Percentiles rank a stretch among this genome's conserved stretches.
phyloP scores from a whole-genome alignment of 2,113 vertebrate species.

The Macquaria ambigua region DNA sequence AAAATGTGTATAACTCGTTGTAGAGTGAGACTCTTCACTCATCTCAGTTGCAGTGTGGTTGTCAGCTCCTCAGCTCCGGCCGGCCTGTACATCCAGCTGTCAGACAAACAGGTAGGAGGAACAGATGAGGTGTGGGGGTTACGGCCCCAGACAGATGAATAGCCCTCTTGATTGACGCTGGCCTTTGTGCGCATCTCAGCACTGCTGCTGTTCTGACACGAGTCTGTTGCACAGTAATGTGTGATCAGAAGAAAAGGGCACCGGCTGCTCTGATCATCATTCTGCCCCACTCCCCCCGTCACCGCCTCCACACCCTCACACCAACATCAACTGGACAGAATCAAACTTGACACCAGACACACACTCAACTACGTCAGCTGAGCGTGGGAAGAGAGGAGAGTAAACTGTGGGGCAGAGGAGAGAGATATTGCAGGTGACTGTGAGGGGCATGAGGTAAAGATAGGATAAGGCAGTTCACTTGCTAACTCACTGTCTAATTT shows the following conservation, averaged over 20 bases:
- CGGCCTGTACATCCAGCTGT: conserved; percentile 66
- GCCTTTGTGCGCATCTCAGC: conserved; percentile 78
- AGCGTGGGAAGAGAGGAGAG: conserved; percentile 30
- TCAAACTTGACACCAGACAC: conserved; percentile 70
- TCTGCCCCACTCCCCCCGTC: conserved; percentile 62
- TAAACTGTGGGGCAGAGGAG: conserved; percentile 32
- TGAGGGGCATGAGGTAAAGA: conserved; percentile 42
- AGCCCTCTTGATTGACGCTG: conserved; percentile 81
- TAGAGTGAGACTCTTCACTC: conserved; percentile 39
- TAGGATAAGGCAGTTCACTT: conserved; percentile 23
- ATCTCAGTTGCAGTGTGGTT: conserved; percentile 33
- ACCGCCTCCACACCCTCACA: conserved; percentile 15
- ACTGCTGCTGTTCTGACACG: conserved; percentile 74
- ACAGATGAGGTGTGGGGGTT: conserved; percentile 72
- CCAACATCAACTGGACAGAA: conserved; percentile 57
- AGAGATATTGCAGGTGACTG: conserved; percentile 43
- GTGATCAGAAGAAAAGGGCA: conserved; percentile 85
- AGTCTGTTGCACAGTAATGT: conserved; percentile 83
- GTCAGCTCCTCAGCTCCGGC: conserved; percentile 54
- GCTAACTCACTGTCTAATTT: conserved; percentile 21
- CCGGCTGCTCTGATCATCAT: conserved; percentile 76
- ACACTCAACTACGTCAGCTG: conserved; percentile 41
- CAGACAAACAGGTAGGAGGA: conserved; percentile 76
- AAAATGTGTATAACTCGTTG: not conserved
- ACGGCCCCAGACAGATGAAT: conserved; percentile 76